Evolutionary conservation across 2,888 invertebrate species (phyloP), one percentile per base, ranked within the genome.

Genomic region (Folsomia manolachei): DNA sequence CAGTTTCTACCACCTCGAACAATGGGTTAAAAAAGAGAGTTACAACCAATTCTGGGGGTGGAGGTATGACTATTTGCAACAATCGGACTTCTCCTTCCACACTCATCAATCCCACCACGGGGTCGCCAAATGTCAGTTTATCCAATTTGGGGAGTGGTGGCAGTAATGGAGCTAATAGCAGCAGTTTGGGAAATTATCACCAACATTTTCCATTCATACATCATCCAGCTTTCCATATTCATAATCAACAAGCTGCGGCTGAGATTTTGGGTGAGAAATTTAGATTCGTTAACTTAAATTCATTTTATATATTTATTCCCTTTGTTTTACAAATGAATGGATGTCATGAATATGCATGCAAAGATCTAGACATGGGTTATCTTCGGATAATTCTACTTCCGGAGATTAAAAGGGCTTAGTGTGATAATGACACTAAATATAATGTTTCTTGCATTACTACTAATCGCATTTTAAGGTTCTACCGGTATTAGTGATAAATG

Each of bases 181-280:
- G n/a, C n/a, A n/a, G n/a, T n/a, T n/a, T n/a, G n/a, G n/a, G n/a
- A n/a, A n/a, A n/a, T n/a, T n/a, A n/a, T n/a, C 74, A 78, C 76
- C 75, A 74, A 75, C 70, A 78, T 75, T 75, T 80, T 63, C 79
- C 78, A 52, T 80, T 80, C 71, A 72, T 80, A 60, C 80, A 80
- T 69, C 79, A 81, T 72, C 78, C 81, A 9, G 81, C 79, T 11
- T 81, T 81, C 62, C 75, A 75, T 27, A 71, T 81, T 39, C 79
- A 79, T 51, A 79, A 75, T 72, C 78, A 79, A 14, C 78, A 74
- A 69, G 76, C 81, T 18, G 80, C 80, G 18, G 81, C 81, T 7
- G 81, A 81, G 72, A 71, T 81, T 70, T 71, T 81, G 14, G 81
- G 81, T 81, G 72, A 79, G 77, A n/a, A n/a, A n/a, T n/a, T n/a